These are phyloP conservation scores for Elegia similella DNA, from an alignment of 2,888 invertebrate genomes.

Conservation along the genomic window DNA sequence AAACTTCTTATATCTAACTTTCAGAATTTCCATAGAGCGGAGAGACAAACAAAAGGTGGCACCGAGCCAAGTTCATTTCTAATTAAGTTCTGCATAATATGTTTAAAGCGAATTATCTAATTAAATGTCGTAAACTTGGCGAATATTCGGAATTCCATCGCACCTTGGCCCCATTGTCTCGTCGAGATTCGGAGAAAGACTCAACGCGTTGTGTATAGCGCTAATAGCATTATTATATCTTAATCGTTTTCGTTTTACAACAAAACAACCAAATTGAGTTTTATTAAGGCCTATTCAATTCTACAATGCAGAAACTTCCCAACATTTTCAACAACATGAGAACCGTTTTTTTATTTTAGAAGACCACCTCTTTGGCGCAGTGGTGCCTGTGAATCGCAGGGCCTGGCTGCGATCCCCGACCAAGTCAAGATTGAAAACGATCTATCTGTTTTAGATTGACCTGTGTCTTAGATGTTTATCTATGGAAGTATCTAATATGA, in stretches of 20 bases:
- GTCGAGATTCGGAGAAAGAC: not conserved
- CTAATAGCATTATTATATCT: conserved; percentile 5
- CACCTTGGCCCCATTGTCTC: conserved; percentile 14
- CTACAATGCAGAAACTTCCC: not conserved
- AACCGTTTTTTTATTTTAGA: too few relatives aligned
- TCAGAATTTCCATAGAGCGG: not conserved
- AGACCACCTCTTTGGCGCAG: too few relatives aligned
- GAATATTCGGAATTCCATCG: conserved; percentile 14
- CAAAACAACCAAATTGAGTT: not conserved
- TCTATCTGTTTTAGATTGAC: too few relatives aligned
- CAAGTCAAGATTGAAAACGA: too few relatives aligned
- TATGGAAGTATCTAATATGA: too few relatives aligned
- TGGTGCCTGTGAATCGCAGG: too few relatives aligned
- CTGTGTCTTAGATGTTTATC: too few relatives aligned
- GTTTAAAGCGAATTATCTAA: conserved; percentile 16
- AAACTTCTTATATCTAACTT: not conserved
- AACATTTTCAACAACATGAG: not conserved
- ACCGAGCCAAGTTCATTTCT: conserved; percentile 10
- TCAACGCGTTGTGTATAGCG: conserved; percentile 1
- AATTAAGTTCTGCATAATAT: conserved; percentile 17
- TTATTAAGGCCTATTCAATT: not conserved
- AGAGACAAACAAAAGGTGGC: conserved; percentile 6
- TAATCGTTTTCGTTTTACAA: not conserved
- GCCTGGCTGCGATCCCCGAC: too few relatives aligned
- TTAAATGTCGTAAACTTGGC: conserved; percentile 16